These are phyloP conservation scores for Orycteropus afer DNA, from an alignment of 2,113 vertebrate species.

Conservation along the genomic window DNA sequence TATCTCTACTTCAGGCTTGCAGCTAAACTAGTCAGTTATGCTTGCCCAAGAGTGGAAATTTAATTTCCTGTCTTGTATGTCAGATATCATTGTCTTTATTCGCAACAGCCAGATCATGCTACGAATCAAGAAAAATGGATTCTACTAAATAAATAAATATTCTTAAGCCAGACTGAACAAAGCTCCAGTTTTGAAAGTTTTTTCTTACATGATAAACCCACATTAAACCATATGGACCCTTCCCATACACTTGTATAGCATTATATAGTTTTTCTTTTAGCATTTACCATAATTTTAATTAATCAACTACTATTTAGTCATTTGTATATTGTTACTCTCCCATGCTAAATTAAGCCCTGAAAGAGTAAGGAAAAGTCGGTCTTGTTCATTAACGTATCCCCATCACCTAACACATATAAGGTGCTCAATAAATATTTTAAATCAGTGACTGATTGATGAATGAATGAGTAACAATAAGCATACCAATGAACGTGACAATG, in stretches of 20 bases:
- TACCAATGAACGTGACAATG: too few relatives aligned
- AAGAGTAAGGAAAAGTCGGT: neutral
- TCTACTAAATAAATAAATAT: conserved; percentile 31
- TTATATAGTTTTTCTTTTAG: neutral
- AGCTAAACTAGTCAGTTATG: conserved; percentile 38
- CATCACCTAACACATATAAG: neutral
- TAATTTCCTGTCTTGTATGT: conserved; percentile 42
- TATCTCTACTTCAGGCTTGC: conserved; percentile 46
- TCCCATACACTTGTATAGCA: neutral
- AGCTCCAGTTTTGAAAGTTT: neutral
- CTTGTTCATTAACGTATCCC: neutral
- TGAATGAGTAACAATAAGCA: too few relatives aligned
- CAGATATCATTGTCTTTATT: conserved; percentile 52
- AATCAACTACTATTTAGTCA: neutral
- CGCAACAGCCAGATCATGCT: conserved; percentile 34
- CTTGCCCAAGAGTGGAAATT: conserved; percentile 36
- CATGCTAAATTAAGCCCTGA: neutral
- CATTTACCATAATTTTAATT: conserved; percentile 3
- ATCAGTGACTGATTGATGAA: neutral
- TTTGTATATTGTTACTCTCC: neutral
- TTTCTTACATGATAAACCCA: neutral
- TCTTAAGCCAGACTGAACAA: conserved; percentile 26
- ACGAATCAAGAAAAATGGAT: conserved; percentile 46
- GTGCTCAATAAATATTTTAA: too few relatives aligned
- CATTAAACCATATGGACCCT: neutral